Conservation (phyloP, 2,797 vertebrate genomes). For the Todus mexicanus region DNA sequence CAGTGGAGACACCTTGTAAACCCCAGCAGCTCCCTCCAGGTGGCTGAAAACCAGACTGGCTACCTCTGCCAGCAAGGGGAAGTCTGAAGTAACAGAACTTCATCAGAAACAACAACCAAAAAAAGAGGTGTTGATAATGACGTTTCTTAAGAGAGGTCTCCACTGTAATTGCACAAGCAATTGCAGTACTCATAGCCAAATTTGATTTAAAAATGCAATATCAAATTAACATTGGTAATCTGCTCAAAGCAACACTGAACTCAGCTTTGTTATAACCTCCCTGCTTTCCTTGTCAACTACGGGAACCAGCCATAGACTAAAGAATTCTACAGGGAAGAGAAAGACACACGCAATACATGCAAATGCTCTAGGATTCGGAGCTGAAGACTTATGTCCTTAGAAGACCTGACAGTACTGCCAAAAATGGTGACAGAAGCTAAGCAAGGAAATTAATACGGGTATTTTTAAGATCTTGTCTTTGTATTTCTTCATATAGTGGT, state of each 20-base stretch:
- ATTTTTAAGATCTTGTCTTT: neutral
- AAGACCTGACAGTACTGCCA: neutral
- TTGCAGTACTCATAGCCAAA: neutral
- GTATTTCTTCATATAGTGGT: neutral
- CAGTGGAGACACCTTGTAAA: neutral
- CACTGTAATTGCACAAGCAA: neutral
- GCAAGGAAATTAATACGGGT: neutral
- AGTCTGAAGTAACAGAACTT: neutral
- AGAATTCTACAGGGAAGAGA: neutral
- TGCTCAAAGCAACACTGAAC: neutral
- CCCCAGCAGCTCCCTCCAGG: neutral
- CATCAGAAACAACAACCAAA: neutral
- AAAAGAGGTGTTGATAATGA: neutral
- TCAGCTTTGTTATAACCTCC: neutral
- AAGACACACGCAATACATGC: neutral
- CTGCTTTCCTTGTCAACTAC: neutral
- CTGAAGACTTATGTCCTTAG: neutral
- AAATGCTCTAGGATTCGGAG: accelerated
- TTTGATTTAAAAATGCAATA: neutral
- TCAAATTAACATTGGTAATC: neutral
- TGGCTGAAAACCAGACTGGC: neutral
- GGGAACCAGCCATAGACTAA: neutral
- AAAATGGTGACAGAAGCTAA: neutral
- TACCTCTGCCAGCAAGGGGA: neutral
- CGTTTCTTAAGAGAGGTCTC: neutral